Evolutionary conservation across 92 coral and sea anemone genomes (phyloP), one percentile per base, ranked within the genome.

Genomic region (Palythoa heliodiscus): DNA sequence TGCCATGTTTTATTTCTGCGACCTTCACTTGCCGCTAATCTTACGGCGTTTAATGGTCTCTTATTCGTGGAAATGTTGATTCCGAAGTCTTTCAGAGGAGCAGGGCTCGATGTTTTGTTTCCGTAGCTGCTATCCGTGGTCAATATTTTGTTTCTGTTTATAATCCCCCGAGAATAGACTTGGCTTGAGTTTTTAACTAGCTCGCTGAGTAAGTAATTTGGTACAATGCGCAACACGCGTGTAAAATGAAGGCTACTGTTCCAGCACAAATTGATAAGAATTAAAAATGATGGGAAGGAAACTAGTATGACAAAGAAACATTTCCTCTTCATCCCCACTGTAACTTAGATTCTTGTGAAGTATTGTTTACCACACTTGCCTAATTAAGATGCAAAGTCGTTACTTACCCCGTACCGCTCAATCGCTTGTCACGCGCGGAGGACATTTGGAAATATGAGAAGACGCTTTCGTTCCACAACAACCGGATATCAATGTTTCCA

Each of bases 1-100:
- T 2, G 78, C 78, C 78, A 74, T 74, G 60, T 74, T 74, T 74
- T 29, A 20, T 74, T 74, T 1, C 23, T 29, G 20, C 24, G 50
- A 53, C 19, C 47, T 4, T 8, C 37, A 40, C 38, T 39, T 73
- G 77, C 52, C 17, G 4, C 23, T 17, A 15, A 15, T 4, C 2
- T 73, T 48, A 15, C 57, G 73, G 43, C 11, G 73, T 35, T 35
- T 70, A 40, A 7, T 35, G 8, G 40, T 24, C 12, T 24, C 9
- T 43, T 43, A 43, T 43, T 43, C 50, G 7, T 43, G 50, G 50
- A 43, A 43, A 8, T 5, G 4, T 43, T 43, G 50, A 43, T 8
- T 43, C 9, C 50, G 9, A 43, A 0, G 50, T 29, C 35, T 29
- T 29, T 29, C 35, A 0, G 35, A 29, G 0, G 35, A 29, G 35